phyloP scores from a whole-genome alignment of 2,888 invertebrate genomes.

The Cerastis leucographa region DNA sequence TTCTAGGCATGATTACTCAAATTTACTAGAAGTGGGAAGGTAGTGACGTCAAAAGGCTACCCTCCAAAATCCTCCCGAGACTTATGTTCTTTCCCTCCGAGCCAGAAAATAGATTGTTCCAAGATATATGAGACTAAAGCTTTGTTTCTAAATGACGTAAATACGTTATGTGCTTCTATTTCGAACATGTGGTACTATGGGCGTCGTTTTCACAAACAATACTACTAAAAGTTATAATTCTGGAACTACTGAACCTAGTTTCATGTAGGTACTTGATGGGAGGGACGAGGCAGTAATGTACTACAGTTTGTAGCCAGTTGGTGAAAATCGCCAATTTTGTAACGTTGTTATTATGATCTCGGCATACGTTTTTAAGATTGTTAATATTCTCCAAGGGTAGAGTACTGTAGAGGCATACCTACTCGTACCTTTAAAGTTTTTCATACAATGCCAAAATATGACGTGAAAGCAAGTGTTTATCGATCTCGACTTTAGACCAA shows the following conservation, averaged over 20 bases:
- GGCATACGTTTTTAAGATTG: not conserved
- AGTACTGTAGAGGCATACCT: not conserved
- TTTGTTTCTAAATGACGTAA: conserved; percentile 52
- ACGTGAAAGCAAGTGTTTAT: not conserved
- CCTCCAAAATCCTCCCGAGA: conserved; percentile 32
- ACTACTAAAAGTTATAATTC: conserved; percentile 55
- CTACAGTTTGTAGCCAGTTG: conserved; percentile 7
- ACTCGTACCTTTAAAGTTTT: not conserved
- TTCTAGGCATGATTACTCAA: conserved; percentile 44
- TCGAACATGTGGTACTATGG: conserved; percentile 34
- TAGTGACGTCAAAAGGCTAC: conserved; percentile 23
- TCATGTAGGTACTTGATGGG: conserved; percentile 37
- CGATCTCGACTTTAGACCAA: not conserved
- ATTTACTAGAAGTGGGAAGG: conserved; percentile 37
- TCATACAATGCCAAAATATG: not conserved
- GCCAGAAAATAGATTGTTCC: conserved; percentile 44
- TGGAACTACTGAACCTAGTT: conserved; percentile 54
- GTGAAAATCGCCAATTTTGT: conserved; percentile 11
- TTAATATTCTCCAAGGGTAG: not conserved
- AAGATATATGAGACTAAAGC: conserved; percentile 22
- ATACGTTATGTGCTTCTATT: conserved; percentile 48
- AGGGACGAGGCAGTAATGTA: conserved; percentile 37
- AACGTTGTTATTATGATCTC: not conserved
- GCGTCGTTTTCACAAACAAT: conserved; percentile 53
- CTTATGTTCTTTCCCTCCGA: conserved; percentile 26